Base-by-base conservation (phyloP, 2,888 invertebrate genomes). In the Junonia oenone region DNA sequence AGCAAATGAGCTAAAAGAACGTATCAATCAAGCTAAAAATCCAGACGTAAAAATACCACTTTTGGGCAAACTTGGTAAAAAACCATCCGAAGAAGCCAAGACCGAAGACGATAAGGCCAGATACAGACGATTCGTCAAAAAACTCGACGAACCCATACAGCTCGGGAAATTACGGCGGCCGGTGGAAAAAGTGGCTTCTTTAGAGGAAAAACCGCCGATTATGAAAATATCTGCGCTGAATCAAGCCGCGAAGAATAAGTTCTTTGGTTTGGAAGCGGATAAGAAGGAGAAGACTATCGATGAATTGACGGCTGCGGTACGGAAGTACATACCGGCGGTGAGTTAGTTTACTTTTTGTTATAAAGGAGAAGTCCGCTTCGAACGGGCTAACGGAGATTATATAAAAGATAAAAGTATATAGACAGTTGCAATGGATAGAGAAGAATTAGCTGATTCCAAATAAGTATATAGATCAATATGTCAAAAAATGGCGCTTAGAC, bases 291-390 rank as follows among this genome's bases (percentile, higher is more conserved):
- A 78, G 62, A 88, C 68, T 48, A 73, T 88, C 6, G 89, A 90
- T 40, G 89, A 89, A 60, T 61, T 88, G 47, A 71, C 85, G 0
- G 89, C 89, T 19, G 84, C 87, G 40, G 88, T 90, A 6, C 78
- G 87, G 68, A 89, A 82, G 66, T 90, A 83, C 71, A 86, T 89
- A 72, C 85, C 88, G 61, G 82, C 84, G 63, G 89, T 89, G 50
- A 40, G n/a, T n/a, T n/a, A n/a, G n/a, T n/a, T n/a, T n/a, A n/a
- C n/a, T n/a, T n/a, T n/a, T n/a, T n/a, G n/a, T n/a, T n/a, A n/a
- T n/a, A n/a, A n/a, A n/a, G n/a, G n/a, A n/a, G n/a, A n/a, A n/a
- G n/a, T n/a, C n/a, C n/a, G n/a, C n/a, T n/a, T n/a, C n/a, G n/a
- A n/a, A n/a, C n/a, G n/a, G n/a, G n/a, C n/a, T n/a, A n/a, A n/a